Percentiles rank a stretch among this genome's conserved stretches.
These are phyloP conservation scores for Abramis brama DNA, from an alignment of 2,113 vertebrate species.

Conservation along the genomic window DNA sequence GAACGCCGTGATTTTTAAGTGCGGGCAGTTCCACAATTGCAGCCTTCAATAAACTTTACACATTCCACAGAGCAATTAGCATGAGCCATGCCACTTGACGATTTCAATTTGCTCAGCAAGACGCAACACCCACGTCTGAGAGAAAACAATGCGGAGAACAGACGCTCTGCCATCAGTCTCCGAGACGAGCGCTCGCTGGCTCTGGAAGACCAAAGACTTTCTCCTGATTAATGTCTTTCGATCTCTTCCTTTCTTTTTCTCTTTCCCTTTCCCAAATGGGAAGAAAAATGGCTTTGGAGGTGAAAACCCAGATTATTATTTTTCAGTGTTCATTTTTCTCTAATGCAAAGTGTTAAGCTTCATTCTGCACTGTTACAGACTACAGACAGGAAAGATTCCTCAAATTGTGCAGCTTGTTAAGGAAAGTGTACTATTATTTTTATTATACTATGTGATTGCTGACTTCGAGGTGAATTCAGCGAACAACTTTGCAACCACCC, in stretches of 20 bases:
- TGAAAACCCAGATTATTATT: conserved; percentile 6
- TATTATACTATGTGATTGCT: too few relatives aligned
- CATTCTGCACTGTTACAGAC: not conserved
- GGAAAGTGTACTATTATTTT: not conserved
- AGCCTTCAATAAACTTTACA: conserved; percentile 41
- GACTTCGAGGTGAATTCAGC: too few relatives aligned
- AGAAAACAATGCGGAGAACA: conserved; percentile 46
- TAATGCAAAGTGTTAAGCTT: not conserved
- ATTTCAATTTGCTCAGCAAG: conserved; percentile 59
- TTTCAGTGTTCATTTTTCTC: not conserved
- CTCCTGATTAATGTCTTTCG: conserved; percentile 17
- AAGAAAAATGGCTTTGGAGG: conserved; percentile 4
- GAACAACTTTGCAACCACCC: too few relatives aligned
- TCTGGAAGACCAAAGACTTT: conserved; percentile 39
- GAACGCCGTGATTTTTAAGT: not conserved
- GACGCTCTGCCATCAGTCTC: conserved; percentile 40
- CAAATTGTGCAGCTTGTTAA: not conserved
- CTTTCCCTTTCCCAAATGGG: not conserved
- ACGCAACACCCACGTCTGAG: conserved; percentile 50
- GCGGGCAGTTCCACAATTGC: conserved; percentile 29
- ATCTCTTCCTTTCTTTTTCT: not conserved
- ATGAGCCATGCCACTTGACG: conserved; percentile 42
- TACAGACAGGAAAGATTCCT: not conserved
- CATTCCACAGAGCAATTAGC: conserved; percentile 49
- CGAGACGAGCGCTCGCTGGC: conserved; percentile 36